Conservation (phyloP, 2,797 vertebrate genomes). For the Danio aesculapii region DNA sequence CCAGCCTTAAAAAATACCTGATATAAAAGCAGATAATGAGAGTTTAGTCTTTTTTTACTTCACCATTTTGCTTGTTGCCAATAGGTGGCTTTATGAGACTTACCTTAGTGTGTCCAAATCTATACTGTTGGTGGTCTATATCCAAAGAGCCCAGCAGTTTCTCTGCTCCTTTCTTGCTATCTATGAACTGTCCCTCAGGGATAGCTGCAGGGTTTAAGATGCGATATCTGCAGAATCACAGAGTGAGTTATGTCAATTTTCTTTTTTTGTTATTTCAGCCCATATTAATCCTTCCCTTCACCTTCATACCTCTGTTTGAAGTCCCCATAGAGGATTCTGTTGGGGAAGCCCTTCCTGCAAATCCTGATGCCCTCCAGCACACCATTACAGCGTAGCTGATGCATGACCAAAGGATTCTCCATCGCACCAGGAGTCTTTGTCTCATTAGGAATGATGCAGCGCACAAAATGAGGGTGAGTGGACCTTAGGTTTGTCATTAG, state of each 20-base stretch:
- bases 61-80: background rate
- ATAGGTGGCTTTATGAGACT: background rate
- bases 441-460: constrained; percentile 91
- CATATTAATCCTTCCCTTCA: background rate
- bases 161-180: constrained; percentile 84
- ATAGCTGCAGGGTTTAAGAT: constrained; percentile 85
- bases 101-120: constrained; percentile 82
- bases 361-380: constrained; percentile 88
- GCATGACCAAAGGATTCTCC: constrained; percentile 89
- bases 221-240: constrained; percentile 74
- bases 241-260: background rate
- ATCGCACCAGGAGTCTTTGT: constrained; percentile 87
- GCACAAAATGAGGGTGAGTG: constrained; percentile 90
- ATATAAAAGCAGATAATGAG: background rate
- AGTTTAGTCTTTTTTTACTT: background rate
- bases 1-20: constrained; percentile 94
- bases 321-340: constrained; percentile 86
- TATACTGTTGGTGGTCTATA: constrained; percentile 83
- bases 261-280: background rate
- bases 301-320: constrained; percentile 82
- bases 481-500: constrained; percentile 89
- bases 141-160: constrained; percentile 81
- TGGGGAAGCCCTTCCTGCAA: constrained; percentile 88
- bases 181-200: constrained; percentile 85
- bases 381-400: constrained; percentile 87